Conservation (phyloP, 2,888 invertebrate species). For the Abrostola tripartita region DNA sequence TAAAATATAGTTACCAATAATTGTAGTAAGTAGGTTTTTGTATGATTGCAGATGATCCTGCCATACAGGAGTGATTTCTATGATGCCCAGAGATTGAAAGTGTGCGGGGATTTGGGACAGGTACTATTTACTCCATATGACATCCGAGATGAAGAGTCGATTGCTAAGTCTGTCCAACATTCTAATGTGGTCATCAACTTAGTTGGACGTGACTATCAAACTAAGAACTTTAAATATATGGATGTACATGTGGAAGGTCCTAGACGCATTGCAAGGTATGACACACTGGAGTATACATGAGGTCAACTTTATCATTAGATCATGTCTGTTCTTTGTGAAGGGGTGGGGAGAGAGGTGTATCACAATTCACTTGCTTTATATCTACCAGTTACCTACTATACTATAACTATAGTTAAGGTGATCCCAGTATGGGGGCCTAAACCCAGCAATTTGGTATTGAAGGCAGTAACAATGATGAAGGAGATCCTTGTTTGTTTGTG, state of each 20-base stretch:
- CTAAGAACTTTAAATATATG: slow-evolving; percentile 95
- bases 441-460: too few relatives aligned
- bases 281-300: background rate
- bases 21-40: slow-evolving; percentile 18
- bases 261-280: slow-evolving; percentile 92
- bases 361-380: too few relatives aligned
- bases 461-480: too few relatives aligned
- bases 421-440: too few relatives aligned
- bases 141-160: slow-evolving; percentile 94
- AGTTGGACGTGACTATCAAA: slow-evolving; percentile 97
- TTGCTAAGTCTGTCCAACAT: slow-evolving; percentile 95
- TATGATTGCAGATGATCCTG: slow-evolving; percentile 92
- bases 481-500: too few relatives aligned
- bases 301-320: too few relatives aligned
- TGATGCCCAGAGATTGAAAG: slow-evolving; percentile 92
- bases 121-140: slow-evolving; percentile 96
- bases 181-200: slow-evolving; percentile 99
- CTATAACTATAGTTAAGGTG: too few relatives aligned
- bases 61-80: slow-evolving; percentile 97
- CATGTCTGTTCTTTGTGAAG: too few relatives aligned
- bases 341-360: too few relatives aligned
- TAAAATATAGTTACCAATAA: background rate
- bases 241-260: slow-evolving; percentile 97
- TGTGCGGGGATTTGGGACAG: slow-evolving; percentile 98
- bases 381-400: too few relatives aligned